phyloP scores from a whole-genome alignment of 1,140 invertebrate species.

The Varroa destructor region DNA sequence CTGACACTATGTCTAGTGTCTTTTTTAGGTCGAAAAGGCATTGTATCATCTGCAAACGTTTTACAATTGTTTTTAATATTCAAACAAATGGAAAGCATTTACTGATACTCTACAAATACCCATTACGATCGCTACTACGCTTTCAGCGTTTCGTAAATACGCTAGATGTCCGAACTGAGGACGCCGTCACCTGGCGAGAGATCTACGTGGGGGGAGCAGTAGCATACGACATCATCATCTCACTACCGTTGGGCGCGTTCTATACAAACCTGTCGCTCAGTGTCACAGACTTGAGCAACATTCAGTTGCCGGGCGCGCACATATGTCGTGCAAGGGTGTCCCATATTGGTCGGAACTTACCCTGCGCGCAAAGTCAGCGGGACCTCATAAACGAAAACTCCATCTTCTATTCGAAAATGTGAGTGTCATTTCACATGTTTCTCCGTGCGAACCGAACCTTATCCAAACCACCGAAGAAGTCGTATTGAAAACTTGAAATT shows the following conservation, averaged over 20 bases:
- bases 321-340: conserved; percentile 33
- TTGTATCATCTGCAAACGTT: too few relatives aligned
- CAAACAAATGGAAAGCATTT: too few relatives aligned
- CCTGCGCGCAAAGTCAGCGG: conserved; percentile 34
- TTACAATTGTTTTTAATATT: too few relatives aligned
- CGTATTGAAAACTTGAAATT: too few relatives aligned
- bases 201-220: conserved; percentile 34
- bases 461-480: not conserved
- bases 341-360: conserved; percentile 33
- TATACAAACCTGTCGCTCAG: conserved; percentile 33
- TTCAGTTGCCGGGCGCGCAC: conserved; percentile 32
- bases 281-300: conserved; percentile 27
- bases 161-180: conserved; percentile 27
- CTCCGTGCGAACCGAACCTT: not conserved
- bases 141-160: conserved; percentile 16
- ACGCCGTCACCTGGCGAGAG: conserved; percentile 33
- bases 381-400: conserved; percentile 33
- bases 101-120: too few relatives aligned
- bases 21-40: too few relatives aligned
- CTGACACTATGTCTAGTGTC: too few relatives aligned
- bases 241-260: conserved; percentile 30
- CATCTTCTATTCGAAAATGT: conserved; percentile 33
- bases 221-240: conserved; percentile 33
- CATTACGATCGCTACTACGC: too few relatives aligned
- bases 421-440: conserved; percentile 21